Evolutionary conservation across 2,797 vertebrate species (phyloP), one percentile per base, ranked within the genome.

Genomic region (Notoglanidium macrostoma): DNA sequence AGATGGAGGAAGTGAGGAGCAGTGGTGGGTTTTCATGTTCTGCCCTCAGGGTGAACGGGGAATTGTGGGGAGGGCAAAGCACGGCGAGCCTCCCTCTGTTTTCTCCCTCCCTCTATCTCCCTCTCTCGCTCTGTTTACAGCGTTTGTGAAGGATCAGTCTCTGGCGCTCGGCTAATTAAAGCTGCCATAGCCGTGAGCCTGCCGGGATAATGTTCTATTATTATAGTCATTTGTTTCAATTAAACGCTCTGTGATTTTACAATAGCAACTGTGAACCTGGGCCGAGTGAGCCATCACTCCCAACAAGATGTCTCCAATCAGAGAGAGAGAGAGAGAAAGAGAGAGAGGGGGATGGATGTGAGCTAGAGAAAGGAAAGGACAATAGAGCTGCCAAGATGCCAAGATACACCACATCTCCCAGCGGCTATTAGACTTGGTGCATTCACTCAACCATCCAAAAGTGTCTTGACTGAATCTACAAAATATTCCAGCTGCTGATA

Each of bases 141-240:
- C 90, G 95, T 93, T 97, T 96, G 96, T 97, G 97, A 97, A 96
- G 97, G 96, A 99, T 99, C 97, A 97, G 96, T 97, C 97, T 96
- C 92, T 95, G 96, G 97, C 96, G 96, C 96, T 96, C 95, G 97
- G 97, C 97, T 99, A 99, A 99, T 99, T 99, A 99, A 99, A 98
- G 97, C 96, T 97, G 97, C 96, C 97, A 97, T 96, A 96, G 96
- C 95, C 96, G 96, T 95, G 93, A 95, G 97, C 98, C 98, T 98
- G 97, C 96, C 94, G 98, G 97, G 98, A 99, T 99, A 98, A 99
- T 98, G 97, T 98, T 97, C 97, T 96, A 98, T 99, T 98, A 99
- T 99, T 99, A 99, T 97, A 97, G 97, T 98, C 97, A 97, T 99
- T 99, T 99, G 98, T 99, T 99, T 99, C 98, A 99, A 99, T 99